phyloP scores from a whole-genome alignment of 2,797 vertebrate genomes.

The Lepidocolaptes lacrymiger region DNA sequence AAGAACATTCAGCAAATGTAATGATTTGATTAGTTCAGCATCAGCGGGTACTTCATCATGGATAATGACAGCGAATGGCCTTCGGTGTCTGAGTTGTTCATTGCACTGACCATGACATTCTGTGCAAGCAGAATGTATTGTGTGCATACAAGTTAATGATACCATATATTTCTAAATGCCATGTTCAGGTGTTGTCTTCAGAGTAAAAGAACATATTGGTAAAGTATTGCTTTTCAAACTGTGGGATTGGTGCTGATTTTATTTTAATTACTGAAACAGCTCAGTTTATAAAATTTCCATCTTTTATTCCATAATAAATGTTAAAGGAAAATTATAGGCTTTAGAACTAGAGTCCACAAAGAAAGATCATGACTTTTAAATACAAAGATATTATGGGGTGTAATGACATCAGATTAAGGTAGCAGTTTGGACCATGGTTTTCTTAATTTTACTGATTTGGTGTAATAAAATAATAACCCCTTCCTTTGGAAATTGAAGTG shows the following conservation, averaged over 20 bases:
- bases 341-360: not conserved
- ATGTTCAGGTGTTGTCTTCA: not conserved
- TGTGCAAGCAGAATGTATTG: not conserved
- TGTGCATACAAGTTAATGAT: not conserved
- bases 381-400: not conserved
- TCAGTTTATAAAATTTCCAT: not conserved
- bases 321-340: not conserved
- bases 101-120: not conserved
- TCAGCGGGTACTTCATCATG: not conserved
- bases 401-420: not conserved
- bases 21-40: conserved; percentile 5
- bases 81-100: not conserved
- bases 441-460: not conserved
- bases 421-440: not conserved
- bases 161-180: not conserved
- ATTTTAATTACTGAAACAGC: not conserved
- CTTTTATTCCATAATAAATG: not conserved
- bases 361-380: not conserved
- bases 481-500: not conserved
- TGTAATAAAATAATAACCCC: not conserved
- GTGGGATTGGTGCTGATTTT: not conserved
- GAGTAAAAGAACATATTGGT: not conserved
- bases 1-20: not conserved
- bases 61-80: not conserved
- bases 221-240: not conserved